These are phyloP conservation scores for Patella ulyssiponensis DNA, from an alignment of 2,888 invertebrate genomes.

Conservation along the genomic window DNA sequence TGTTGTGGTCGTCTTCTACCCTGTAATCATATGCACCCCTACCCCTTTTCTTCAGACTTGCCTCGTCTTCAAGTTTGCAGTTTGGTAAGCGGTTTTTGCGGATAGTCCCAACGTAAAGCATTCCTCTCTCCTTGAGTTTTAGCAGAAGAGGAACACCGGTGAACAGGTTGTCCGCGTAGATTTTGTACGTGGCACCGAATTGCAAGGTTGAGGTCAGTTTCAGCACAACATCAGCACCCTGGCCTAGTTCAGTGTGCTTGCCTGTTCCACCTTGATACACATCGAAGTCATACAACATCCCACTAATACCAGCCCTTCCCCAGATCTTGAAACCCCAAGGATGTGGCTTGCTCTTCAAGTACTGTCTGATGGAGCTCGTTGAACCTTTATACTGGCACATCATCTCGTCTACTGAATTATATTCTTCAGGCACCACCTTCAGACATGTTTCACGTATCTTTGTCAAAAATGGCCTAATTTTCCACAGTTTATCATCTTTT, in stretches of 20 bases:
- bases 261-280: constrained; percentile 27
- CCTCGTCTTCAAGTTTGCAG: not conserved
- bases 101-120: not conserved
- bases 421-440: constrained; percentile 54
- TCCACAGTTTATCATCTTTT: constrained; percentile 34
- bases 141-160: not conserved
- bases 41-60: not conserved
- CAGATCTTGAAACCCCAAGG: constrained; percentile 33
- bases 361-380: constrained; percentile 28
- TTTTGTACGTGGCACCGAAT: constrained; percentile 23
- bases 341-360: constrained; percentile 31
- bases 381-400: constrained; percentile 62
- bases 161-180: constrained; percentile 33
- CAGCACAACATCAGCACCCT: constrained; percentile 28
- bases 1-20: not conserved
- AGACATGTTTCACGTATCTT: constrained; percentile 34
- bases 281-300: constrained; percentile 30
- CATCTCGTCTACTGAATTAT: constrained; percentile 54
- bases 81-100: not conserved
- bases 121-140: not conserved
- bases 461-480: constrained; percentile 35
- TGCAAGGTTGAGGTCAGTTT: constrained; percentile 12
- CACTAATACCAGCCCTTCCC: constrained; percentile 17
- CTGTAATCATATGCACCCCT: not conserved
- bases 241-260: constrained; percentile 18